A percentile compares a stretch with the other conserved stretches of the same genome.
phyloP scores from a whole-genome alignment of 2,113 vertebrate genomes.

The Mesembrinibis cayennensis region DNA sequence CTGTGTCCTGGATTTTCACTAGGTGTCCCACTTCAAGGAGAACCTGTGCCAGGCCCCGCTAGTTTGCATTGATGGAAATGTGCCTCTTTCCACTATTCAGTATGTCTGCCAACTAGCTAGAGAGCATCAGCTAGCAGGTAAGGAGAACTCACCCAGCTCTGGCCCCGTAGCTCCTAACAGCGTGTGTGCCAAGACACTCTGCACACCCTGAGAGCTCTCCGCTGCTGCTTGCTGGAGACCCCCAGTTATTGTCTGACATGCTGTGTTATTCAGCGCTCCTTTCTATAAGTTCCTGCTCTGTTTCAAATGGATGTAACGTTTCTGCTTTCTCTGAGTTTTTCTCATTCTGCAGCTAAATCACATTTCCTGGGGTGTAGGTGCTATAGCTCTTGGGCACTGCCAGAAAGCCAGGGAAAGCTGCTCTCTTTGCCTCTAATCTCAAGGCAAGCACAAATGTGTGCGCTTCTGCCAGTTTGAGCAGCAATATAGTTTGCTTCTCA shows the following conservation, averaged over 20 bases:
- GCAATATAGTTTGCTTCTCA: background rate
- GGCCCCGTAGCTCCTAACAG: background rate
- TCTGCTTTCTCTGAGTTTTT: background rate
- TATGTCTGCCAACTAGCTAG: constrained; percentile 84
- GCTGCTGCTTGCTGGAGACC: background rate
- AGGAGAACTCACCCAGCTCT: background rate
- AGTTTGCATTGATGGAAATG: constrained; percentile 87
- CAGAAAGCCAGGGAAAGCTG: background rate
- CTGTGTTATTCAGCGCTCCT: background rate
- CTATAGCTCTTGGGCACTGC: background rate
- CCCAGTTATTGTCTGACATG: background rate
- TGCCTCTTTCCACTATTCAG: constrained; percentile 83
- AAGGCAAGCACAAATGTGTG: background rate
- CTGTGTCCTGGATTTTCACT: constrained; percentile 17
- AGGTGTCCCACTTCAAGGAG: constrained; percentile 86
- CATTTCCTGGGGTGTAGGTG: background rate
- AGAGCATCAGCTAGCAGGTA: constrained; percentile 80
- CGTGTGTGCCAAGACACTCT: background rate
- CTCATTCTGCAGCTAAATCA: background rate
- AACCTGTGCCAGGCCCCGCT: constrained; percentile 77
- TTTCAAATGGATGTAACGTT: background rate
- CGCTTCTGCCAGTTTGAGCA: background rate
- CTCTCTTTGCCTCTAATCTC: background rate
- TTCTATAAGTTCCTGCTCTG: background rate
- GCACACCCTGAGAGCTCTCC: too few species aligned